phyloP scores from a whole-genome alignment of 2,888 invertebrate species.

The Chrysomela aeneicollis region DNA sequence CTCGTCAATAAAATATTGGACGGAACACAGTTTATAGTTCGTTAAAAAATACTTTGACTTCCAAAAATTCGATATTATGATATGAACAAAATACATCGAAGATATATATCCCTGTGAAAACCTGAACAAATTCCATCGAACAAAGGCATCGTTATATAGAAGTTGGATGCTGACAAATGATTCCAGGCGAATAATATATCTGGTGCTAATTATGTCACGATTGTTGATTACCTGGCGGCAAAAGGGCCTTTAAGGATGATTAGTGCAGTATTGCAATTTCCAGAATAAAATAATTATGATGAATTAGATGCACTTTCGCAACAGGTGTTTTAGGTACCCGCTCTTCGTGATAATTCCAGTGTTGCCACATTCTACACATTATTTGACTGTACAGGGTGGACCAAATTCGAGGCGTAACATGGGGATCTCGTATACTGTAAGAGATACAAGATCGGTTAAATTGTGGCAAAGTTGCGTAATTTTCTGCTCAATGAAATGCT shows the following conservation, averaged over 20 bases:
- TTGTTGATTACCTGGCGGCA: constrained; percentile 15
- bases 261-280: constrained; percentile 18
- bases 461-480: no score
- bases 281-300: constrained; percentile 19
- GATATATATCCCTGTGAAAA: background rate
- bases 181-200: constrained; percentile 14
- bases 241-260: constrained; percentile 9
- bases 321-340: constrained; percentile 14
- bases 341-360: constrained; percentile 1
- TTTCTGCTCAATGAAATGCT: no score
- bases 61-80: no score
- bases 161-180: constrained; percentile 10
- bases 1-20: no score
- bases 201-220: constrained; percentile 14
- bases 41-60: no score
- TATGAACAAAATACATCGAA: background rate
- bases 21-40: no score
- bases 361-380: background rate
- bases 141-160: background rate
- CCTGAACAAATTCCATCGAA: background rate
- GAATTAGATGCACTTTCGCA: background rate
- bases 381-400: no score
- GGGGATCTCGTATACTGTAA: no score
- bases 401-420: no score
- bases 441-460: no score